phyloP scores from a whole-genome alignment of 2,888 invertebrate species.

The Argynnis bischoffii region DNA sequence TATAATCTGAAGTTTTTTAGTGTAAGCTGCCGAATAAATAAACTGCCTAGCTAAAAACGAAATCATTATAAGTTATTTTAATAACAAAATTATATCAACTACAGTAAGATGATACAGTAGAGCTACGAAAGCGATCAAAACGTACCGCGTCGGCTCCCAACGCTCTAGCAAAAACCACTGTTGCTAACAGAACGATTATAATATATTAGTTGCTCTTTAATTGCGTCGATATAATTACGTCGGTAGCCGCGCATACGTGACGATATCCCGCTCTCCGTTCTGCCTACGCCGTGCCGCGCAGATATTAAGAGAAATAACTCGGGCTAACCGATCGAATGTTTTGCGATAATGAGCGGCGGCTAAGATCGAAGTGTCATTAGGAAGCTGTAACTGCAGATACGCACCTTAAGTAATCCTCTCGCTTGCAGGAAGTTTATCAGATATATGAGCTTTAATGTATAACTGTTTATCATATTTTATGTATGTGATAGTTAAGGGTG shows the following conservation, averaged over 20 bases:
- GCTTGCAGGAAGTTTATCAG: constrained; percentile 68
- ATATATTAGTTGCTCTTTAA: constrained; percentile 81
- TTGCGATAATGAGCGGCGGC: constrained; percentile 77
- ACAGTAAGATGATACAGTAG: constrained; percentile 62
- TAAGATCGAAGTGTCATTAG: constrained; percentile 81
- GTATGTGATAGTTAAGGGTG: no score
- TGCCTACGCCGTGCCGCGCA: constrained; percentile 58
- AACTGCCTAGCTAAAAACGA: no score
- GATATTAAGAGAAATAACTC: constrained; percentile 80
- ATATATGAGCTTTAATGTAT: constrained; percentile 37
- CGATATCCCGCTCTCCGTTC: constrained; percentile 74
- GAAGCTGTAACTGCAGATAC: constrained; percentile 77
- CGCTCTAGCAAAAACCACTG: constrained; percentile 72
- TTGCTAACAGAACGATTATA: constrained; percentile 80
- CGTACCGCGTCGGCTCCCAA: constrained; percentile 61
- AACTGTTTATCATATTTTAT: no score
- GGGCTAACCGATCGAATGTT: constrained; percentile 75
- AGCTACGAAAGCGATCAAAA: constrained; percentile 60
- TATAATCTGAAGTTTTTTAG: no score
- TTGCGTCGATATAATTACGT: constrained; percentile 80
- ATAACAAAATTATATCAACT: constrained; percentile 48
- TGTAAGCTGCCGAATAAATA: not conserved
- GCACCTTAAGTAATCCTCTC: constrained; percentile 73
- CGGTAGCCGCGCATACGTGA: constrained; percentile 75
- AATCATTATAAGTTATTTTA: not conserved